Evolutionary conservation across 2,797 vertebrate genomes (phyloP).

Genomic region (Peromyscus nudipes): DNA sequence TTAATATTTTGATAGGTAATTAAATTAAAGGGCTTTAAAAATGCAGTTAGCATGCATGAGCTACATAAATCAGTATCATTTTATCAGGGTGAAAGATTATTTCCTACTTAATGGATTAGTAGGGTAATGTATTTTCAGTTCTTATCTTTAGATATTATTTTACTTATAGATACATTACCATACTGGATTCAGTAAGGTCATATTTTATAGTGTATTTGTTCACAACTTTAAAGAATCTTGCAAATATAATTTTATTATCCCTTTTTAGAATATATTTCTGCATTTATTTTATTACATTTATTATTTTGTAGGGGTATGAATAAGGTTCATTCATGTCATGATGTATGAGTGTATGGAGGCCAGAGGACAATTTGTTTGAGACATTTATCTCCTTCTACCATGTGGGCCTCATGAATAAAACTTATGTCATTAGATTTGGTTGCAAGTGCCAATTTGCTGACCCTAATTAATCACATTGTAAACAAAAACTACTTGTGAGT

Average conservation of each 20-base stretch:
- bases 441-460: background rate
- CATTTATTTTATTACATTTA: background rate
- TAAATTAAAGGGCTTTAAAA: background rate
- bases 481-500: background rate
- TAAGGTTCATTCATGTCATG: background rate
- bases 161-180: background rate
- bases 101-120: background rate
- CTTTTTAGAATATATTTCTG: background rate
- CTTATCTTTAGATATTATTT: background rate
- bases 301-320: background rate
- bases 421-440: background rate
- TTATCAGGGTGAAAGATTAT: background rate
- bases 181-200: background rate
- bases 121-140: background rate
- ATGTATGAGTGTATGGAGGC: background rate
- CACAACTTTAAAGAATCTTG: background rate
- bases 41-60: background rate
- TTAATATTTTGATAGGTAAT: conserved; percentile 9
- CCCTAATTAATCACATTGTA: background rate
- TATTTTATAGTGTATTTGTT: background rate
- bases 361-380: background rate
- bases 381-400: background rate
- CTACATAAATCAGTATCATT: background rate
- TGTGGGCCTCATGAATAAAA: background rate
- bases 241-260: background rate